These are phyloP conservation scores for Gonocerus acuteangulatus DNA, from an alignment of 2,888 invertebrate species.

Conservation along the genomic window DNA sequence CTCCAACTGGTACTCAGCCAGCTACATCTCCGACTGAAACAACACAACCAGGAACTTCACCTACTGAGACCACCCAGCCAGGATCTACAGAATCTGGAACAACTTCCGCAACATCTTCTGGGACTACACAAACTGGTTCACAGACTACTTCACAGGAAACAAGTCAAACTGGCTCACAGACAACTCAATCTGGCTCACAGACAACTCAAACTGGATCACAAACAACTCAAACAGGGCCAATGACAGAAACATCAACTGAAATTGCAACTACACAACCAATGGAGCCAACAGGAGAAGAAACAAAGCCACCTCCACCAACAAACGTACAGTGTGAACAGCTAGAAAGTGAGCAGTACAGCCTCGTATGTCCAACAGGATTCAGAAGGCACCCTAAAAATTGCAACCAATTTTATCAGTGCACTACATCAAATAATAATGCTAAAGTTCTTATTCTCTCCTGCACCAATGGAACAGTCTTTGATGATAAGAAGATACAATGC, in stretches of 20 bases:
- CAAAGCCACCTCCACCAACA: conserved; percentile 31
- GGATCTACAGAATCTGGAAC: conserved; percentile 35
- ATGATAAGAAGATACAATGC: conserved; percentile 64
- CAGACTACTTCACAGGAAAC: conserved; percentile 21
- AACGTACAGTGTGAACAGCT: conserved; percentile 50
- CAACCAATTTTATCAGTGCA: conserved; percentile 77
- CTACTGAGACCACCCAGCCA: conserved; percentile 35
- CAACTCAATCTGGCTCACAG: conserved; percentile 25
- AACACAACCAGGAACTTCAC: conserved; percentile 28
- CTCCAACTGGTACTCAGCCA: conserved; percentile 24
- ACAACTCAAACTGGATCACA: conserved; percentile 27
- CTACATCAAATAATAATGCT: conserved; percentile 53
- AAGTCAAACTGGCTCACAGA: conserved; percentile 20
- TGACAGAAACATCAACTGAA: conserved; percentile 31
- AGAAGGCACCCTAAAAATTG: conserved; percentile 74
- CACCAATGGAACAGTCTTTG: conserved; percentile 67
- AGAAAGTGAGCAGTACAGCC: conserved; percentile 61
- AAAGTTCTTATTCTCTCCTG: conserved; percentile 68
- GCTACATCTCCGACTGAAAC: conserved; percentile 23
- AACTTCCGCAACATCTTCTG: conserved; percentile 38
- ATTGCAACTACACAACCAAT: conserved; percentile 31
- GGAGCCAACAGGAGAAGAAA: conserved; percentile 22
- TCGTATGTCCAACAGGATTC: conserved; percentile 76
- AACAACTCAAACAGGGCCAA: conserved; percentile 26
- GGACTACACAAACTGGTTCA: conserved; percentile 27